Base-by-base conservation (phyloP, 2,797 vertebrate species). In the Morus bassanus region DNA sequence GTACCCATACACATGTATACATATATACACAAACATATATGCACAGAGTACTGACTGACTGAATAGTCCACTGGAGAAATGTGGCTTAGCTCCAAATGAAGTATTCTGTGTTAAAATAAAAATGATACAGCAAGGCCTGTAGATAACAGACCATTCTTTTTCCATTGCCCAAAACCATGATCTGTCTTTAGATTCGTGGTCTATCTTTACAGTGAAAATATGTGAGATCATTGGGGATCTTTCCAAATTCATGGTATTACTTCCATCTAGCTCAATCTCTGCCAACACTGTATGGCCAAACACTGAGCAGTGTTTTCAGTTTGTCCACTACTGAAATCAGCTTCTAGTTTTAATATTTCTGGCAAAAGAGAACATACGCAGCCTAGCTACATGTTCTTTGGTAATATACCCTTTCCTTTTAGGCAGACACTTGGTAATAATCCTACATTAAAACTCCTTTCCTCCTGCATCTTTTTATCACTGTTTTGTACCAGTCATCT, bases 291-390 rank as follows among this genome's bases (percentile, higher is more conserved):
- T 73, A 82, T 21, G 35, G 72, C 35, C 82, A 95, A 95, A 67
- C 74, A 76, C 28, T 60, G 51, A 88, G 31, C 18, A 85, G 56
- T 59, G 46, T 80, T 64, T 91, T 94, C 46, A 64, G 51, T 70
- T 92, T 92, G 65, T 69, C 59, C 76, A 76, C 76, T 86, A 70
- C 63, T 60, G 51, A 93, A 91, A 77, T 83, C 48, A 96, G 73
- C 89, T 89, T 95, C 76, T 92, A 94, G 79, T 87, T 75, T 87
- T 91, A 83, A 9, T 76, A 89, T 86, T 96, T 91, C 80, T 94
- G 65, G 56, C 77, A 96, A 81, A 88, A 92, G 53, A 95, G 87
- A 88, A 96, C 57, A 94, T 70, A 79, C 63, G 78, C 63, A 92
- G 43, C 43, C 65, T 88, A 41, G 41, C 41, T 69, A 89, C 5